A percentile compares a stretch with the other conserved stretches of the same genome.
Evolutionary conservation across 1,140 invertebrate species (phyloP).

Genomic region (Pseudobourletiella spinata): DNA sequence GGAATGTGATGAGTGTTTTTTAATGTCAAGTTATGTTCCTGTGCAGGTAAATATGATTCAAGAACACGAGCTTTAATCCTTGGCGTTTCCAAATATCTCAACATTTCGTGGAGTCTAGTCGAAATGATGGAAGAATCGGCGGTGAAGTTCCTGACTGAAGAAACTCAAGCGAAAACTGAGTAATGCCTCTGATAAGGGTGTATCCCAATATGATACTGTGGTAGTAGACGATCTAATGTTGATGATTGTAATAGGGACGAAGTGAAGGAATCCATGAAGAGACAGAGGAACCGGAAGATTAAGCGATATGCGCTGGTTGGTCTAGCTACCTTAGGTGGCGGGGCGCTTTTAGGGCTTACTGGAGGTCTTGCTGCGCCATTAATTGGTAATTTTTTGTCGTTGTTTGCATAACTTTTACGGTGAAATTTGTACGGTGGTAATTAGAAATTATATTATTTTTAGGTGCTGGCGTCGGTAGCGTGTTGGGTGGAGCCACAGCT

Average conservation of each 20-base stretch:
- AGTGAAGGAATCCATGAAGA: slow-evolving; percentile 43
- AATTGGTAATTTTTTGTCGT: slow-evolving; percentile 43
- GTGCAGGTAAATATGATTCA: slow-evolving; percentile 55
- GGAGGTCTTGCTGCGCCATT: slow-evolving; percentile 58
- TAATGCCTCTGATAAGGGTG: slow-evolving; percentile 38
- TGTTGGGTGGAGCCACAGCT: slow-evolving; percentile 50
- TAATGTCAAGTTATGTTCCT: slow-evolving; percentile 1
- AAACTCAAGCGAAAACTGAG: slow-evolving; percentile 39
- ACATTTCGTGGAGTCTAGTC: slow-evolving; percentile 49
- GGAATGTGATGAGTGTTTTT: too few species aligned
- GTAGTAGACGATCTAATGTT: background rate
- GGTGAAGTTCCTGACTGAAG: slow-evolving; percentile 42
- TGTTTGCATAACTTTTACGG: too few species aligned
- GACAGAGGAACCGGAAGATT: slow-evolving; percentile 48
- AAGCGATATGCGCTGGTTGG: slow-evolving; percentile 56
- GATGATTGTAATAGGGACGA: slow-evolving; percentile 39
- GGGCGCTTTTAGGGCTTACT: slow-evolving; percentile 56
- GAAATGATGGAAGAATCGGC: slow-evolving; percentile 46
- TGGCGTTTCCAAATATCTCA: slow-evolving; percentile 47
- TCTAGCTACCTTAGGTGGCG: slow-evolving; percentile 55
- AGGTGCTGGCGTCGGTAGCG: slow-evolving; percentile 49
- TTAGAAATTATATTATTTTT: background rate
- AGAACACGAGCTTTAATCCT: slow-evolving; percentile 52
- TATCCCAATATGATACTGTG: background rate
- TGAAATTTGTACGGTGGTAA: background rate